Evolutionary conservation across 2,888 invertebrate genomes (phyloP).

Genomic region (Meteorus cinctellus): DNA sequence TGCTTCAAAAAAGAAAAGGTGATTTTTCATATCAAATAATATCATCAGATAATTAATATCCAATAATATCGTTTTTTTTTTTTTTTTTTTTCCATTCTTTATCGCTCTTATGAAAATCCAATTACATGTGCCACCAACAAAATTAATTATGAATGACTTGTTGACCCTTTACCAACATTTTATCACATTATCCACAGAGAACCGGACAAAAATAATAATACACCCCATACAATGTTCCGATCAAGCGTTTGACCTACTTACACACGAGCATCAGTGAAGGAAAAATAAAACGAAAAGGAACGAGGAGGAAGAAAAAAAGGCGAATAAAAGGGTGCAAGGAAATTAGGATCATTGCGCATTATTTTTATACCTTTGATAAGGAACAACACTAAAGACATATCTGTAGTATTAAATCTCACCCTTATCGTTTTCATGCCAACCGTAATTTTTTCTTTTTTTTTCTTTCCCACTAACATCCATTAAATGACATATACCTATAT

Average conservation of each 20-base stretch:
- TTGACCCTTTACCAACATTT: no score
- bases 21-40: background rate
- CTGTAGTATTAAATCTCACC: background rate
- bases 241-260: conserved; percentile 37
- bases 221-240: conserved; percentile 20
- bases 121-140: no score
- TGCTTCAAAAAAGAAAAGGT: background rate
- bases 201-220: conserved; percentile 10
- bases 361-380: background rate
- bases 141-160: no score
- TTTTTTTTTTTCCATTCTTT: background rate
- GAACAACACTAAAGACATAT: background rate
- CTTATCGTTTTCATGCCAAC: background rate
- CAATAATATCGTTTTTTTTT: background rate
- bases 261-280: background rate
- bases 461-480: background rate
- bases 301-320: background rate
- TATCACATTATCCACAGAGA: background rate
- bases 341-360: background rate
- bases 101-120: no score
- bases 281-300: conserved; percentile 1
- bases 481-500: background rate
- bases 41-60: background rate
- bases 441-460: background rate
- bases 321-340: background rate